These are phyloP conservation scores for Synergus gifuensis DNA, from an alignment of 2,888 invertebrate species.

Conservation along the genomic window DNA sequence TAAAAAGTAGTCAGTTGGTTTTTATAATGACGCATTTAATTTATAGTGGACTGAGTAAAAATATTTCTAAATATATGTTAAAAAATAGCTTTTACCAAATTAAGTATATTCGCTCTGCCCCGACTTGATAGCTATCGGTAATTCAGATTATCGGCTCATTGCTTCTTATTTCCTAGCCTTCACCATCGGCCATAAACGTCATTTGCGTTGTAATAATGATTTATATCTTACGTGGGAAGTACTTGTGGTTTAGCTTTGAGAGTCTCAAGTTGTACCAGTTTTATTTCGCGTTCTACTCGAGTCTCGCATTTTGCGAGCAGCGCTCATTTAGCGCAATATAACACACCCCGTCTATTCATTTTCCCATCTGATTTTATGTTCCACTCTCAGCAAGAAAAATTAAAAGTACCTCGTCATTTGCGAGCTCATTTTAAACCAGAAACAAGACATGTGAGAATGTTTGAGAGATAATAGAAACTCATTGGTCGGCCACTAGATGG, in stretches of 20 bases:
- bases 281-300: constrained; percentile 28
- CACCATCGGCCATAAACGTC: constrained; percentile 38
- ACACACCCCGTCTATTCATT: background rate
- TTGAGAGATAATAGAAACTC: background rate
- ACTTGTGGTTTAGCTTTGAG: constrained; percentile 23
- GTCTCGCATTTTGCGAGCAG: constrained; percentile 14
- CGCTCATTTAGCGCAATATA: background rate
- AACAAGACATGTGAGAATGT: background rate
- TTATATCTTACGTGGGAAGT: constrained; percentile 35
- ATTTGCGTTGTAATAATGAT: constrained; percentile 45
- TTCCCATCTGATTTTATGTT: constrained; percentile 13
- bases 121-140: constrained; percentile 42
- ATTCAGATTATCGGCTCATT: constrained; percentile 39
- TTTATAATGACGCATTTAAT: too few species aligned
- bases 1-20: too few species aligned
- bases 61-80: background rate
- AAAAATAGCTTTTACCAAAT: constrained; percentile 41
- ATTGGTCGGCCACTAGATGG: background rate
- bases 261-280: constrained; percentile 27
- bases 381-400: background rate
- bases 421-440: background rate
- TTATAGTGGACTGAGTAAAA: too few species aligned
- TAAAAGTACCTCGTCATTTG: background rate
- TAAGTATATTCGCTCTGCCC: constrained; percentile 46
- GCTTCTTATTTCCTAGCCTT: constrained; percentile 40